Base-by-base conservation (phyloP, 1,140 invertebrate species). In the Drosophila erecta region DNA sequence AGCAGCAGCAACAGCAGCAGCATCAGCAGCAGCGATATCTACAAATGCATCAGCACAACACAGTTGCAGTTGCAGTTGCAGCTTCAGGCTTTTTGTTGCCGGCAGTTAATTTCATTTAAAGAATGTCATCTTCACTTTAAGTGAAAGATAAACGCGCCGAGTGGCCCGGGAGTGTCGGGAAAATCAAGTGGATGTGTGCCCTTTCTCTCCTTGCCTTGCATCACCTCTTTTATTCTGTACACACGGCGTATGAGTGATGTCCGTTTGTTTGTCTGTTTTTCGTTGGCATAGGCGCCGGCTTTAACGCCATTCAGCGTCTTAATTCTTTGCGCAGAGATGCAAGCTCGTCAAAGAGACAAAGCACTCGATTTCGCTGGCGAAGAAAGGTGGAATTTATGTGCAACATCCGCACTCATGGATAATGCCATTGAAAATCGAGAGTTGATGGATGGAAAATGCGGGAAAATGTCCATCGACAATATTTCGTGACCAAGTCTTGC, bases 81-180 rank as follows among this genome's bases (percentile, higher is more conserved):
- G 30, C 69, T 61, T 35, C 43, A 59, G 44, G 84, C 57, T 69
- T 77, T 87, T 89, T 87, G 80, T 83, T 87, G 85, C 71, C 75
- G 78, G 74, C 86, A 90, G 85, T 89, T 91, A 91, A 91, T 91
- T 91, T 91, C 90, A 91, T 91, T 91, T 86, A 87, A 91, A 91
- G 90, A 91, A 91, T 91, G 90, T 90, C 90, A 91, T 91, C 90
- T 91, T 91, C 90, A 91, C 89, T 91, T 91, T 91, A 91, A 91
- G 90, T 91, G 90, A 91, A 91, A 91, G 90, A 91, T 90, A 90
- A 90, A 90, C 86, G 77, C 79, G 61, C 58, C 66, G 51, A 73
- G 62, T 64, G 59, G 59, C 61, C 55, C 61, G 64, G 67, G 65
- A 64, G 57, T 73, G 67, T 51, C 54, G 57, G 47, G 62, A 59